Base-by-base conservation (phyloP, 2,888 invertebrate genomes). In the Eremobia ochroleuca region DNA sequence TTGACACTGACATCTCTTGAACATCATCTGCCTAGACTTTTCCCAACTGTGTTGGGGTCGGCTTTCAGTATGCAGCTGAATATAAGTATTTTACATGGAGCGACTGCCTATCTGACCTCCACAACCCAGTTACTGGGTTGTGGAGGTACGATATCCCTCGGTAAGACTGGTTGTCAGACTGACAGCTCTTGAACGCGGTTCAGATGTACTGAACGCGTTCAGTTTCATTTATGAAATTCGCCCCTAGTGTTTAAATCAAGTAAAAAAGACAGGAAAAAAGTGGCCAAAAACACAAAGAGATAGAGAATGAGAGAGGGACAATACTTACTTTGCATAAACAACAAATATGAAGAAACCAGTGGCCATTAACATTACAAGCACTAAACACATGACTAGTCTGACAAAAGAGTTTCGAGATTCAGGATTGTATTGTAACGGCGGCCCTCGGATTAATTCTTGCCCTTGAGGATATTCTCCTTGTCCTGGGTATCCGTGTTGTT, bases 341-440 rank as follows among this genome's bases (percentile, higher is more conserved):
- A 18, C 0, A 8, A 0, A 4, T 11, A 77, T 31, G 34, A 73
- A 49, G 2, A 1, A 6, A 49, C 55, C 66, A 46, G 87, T 86
- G 4, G 28, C 0, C 1, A 62, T 0, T 40, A 85, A 62, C 85
- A 85, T 85, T 5, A 75, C 0, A 8, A 77, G 46, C 0, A 79
- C 76, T 9, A 85, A 21, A 21, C 1, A 4, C 84, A 85, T 79
- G 5, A 86, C 85, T 4, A 76, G 52, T 13, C 31, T 34, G 4
- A 85, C 74, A 13, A 85, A 85, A 28, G 72, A 61, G 73, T 92
- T 92, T n/a, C 92, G 83, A 0, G 88, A 74, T 1, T 76, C 49
- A 11, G 92, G 92, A 15, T 91, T 86, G 62, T 93, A 92, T 13
- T 68, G 0, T 13, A 79, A 58, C 1, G 92, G 59, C 0, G 85